A percentile compares a stretch with the other conserved stretches of the same genome.
phyloP scores from a whole-genome alignment of 2,888 invertebrate genomes.

The Drosophila nigritarsus region DNA sequence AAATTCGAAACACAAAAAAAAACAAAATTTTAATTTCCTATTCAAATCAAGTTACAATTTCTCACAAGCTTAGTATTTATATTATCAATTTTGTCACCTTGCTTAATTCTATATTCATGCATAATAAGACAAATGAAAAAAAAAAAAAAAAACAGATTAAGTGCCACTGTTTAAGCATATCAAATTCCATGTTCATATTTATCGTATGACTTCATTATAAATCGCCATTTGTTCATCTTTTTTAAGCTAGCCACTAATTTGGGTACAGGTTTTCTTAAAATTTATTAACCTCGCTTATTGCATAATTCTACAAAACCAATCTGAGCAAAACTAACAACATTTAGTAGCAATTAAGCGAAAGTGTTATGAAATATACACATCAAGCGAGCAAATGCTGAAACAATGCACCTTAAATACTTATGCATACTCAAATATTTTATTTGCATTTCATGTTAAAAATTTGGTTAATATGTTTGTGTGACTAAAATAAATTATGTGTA shows the following conservation, averaged over 20 bases:
- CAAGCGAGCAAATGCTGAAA: constrained; percentile 27
- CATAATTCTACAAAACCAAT: constrained; percentile 37
- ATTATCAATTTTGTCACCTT: constrained; percentile 27
- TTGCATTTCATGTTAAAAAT: constrained; percentile 1
- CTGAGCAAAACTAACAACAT: constrained; percentile 38
- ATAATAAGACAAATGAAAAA: constrained; percentile 4
- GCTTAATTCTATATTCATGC: constrained; percentile 27
- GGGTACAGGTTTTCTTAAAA: constrained; percentile 50
- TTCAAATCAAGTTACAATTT: background rate
- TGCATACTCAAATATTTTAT: constrained; percentile 39
- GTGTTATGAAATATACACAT: constrained; percentile 66
- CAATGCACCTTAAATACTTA: constrained; percentile 40
- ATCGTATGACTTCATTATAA: constrained; percentile 52
- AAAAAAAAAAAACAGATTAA: constrained; percentile 21
- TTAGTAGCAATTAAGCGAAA: constrained; percentile 73
- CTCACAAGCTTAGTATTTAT: background rate
- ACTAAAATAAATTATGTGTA: constrained; percentile 13
- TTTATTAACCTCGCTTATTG: constrained; percentile 44
- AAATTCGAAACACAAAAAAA: background rate
- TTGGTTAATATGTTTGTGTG: constrained; percentile 2
- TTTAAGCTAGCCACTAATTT: constrained; percentile 51
- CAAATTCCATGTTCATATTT: constrained; percentile 57
- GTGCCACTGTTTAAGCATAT: constrained; percentile 54
- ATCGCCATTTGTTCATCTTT: constrained; percentile 27
- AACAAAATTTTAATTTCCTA: background rate